phyloP scores from a whole-genome alignment of 2,797 vertebrate genomes.

The Gallinago solitaria region DNA sequence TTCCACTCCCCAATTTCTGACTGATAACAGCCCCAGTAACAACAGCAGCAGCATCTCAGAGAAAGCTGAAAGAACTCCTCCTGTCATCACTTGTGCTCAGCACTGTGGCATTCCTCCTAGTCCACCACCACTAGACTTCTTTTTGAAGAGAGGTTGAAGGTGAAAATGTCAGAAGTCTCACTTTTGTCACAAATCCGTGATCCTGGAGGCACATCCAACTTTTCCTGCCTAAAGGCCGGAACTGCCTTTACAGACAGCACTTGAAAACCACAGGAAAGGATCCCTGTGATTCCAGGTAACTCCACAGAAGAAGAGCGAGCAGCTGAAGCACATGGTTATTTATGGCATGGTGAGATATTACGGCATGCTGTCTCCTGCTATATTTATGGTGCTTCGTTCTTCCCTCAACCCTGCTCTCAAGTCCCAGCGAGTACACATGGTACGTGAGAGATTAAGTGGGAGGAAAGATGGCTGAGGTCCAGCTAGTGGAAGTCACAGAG shows the following conservation, averaged over 20 bases:
- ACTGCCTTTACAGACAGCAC: not conserved
- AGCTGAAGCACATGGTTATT: not conserved
- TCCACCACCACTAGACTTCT: not conserved
- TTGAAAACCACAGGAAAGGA: not conserved
- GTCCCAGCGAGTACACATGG: not conserved
- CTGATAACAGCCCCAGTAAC: not conserved
- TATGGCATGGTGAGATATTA: constrained; percentile 21
- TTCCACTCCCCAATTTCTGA: not conserved
- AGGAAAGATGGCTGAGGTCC: constrained; percentile 47
- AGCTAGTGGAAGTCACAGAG: constrained; percentile 15
- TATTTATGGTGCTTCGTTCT: constrained; percentile 35
- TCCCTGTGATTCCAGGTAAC: not conserved
- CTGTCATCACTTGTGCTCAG: not conserved
- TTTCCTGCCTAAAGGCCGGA: not conserved
- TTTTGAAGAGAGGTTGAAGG: not conserved
- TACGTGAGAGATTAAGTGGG: constrained; percentile 48
- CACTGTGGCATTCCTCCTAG: not conserved
- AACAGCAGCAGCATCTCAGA: not conserved
- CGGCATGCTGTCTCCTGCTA: not conserved
- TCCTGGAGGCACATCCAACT: not conserved
- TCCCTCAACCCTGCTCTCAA: constrained; percentile 19
- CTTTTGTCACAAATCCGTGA: not conserved
- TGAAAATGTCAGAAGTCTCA: not conserved
- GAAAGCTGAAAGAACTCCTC: not conserved
- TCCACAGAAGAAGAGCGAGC: not conserved